Conservation (phyloP, 2,888 invertebrate species). For the Hanleya hanleyi region DNA sequence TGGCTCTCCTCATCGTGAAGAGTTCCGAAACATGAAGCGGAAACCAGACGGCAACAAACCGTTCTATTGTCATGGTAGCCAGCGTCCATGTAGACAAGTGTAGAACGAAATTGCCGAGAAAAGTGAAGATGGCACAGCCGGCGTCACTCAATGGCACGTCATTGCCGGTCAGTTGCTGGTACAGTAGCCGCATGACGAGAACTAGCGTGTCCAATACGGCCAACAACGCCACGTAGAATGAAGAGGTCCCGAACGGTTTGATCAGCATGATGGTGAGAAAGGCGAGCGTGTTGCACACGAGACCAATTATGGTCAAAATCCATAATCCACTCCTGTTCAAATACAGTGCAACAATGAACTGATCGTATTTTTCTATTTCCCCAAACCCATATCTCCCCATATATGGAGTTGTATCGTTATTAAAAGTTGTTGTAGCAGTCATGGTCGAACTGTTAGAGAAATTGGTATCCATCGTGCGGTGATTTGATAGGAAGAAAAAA, state of each 20-base stretch:
- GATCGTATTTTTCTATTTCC: neutral
- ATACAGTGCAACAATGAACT: neutral
- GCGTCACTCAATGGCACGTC: neutral
- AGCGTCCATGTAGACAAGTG: constrained; percentile 1
- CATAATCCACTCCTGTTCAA: neutral
- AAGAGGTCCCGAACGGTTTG: neutral
- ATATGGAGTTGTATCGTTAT: neutral
- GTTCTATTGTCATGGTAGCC: constrained; percentile 10
- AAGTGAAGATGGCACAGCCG: constrained; percentile 1
- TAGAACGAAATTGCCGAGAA: neutral
- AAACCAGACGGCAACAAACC: constrained; percentile 9
- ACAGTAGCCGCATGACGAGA: neutral
- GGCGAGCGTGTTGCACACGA: neutral
- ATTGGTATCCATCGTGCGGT: neutral
- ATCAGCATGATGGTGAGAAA: neutral
- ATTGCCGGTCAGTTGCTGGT: neutral
- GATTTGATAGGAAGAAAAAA: too few relatives aligned
- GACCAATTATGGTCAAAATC: constrained; percentile 6
- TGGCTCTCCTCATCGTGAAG: neutral
- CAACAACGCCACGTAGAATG: constrained; percentile 3
- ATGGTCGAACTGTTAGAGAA: neutral
- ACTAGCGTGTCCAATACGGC: neutral
- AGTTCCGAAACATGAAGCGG: constrained; percentile 1
- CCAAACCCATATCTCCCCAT: neutral
- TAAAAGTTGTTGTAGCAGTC: neutral